Base-by-base conservation (phyloP, 2,888 invertebrate species). In the Petrophora chlorosata region DNA sequence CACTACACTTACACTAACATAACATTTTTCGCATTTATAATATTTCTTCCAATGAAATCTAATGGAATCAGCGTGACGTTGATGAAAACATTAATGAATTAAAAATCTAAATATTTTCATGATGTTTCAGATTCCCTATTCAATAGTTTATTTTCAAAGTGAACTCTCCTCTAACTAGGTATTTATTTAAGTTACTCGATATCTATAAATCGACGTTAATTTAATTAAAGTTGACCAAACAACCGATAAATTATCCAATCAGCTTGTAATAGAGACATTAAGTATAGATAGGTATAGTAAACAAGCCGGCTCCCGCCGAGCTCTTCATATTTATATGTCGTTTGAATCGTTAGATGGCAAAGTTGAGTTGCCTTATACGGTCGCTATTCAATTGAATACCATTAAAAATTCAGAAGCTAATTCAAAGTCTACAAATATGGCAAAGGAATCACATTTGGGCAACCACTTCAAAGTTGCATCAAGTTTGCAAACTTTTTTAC, bases 191-290 rank as follows among this genome's bases (percentile, higher is more conserved):
- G 5, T n/a, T 14, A 7, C n/a, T n/a, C n/a, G n/a, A n/a, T 10
- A 19, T n/a, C 17, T 13, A 28, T 33, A 39, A 26, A 39, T 22
- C 13, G 10, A 15, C 17, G 17, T 16, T 48, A 38, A 48, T 33
- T 38, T 15, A 42, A 48, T 42, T 32, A 48, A 42, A 30, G 16
- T 25, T 17, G 17, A 19, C 14, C 10, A 33, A 22, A 22, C 28
- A 29, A 29, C 9, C 22, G 15, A 35, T 43, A 43, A 39, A 34
- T 49, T 16, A 29, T 44, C 13, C 34, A 40, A 42, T 38, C 33
- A 33, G 26, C 19, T 17, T 34, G 23, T 39, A 39, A 50, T 39
- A 29, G 39, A 50, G 49, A 50, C 49, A 36, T 41, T 47, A 25
- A 46, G 19, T 42, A n/a, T n/a, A n/a, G n/a, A n/a, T n/a, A n/a